phyloP scores from a whole-genome alignment of 2,113 vertebrate genomes.

The Odontesthes bonariensis region DNA sequence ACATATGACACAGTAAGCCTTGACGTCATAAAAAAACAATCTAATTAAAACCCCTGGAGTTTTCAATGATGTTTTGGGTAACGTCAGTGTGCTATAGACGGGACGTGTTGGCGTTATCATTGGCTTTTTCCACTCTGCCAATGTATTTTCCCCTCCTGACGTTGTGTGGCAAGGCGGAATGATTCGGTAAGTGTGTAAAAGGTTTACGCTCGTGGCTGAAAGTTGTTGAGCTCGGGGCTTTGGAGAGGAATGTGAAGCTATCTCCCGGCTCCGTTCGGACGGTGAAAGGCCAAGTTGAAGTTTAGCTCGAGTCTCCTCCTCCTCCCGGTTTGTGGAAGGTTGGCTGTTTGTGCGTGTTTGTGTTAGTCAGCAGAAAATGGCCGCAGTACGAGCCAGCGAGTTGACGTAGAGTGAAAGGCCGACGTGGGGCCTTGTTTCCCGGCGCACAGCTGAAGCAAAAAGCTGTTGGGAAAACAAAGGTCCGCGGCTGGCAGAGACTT shows the following conservation, averaged over 20 bases:
- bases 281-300: slow-evolving; percentile 76
- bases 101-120: slow-evolving; percentile 1
- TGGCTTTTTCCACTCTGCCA: neutral
- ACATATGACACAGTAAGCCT: neutral
- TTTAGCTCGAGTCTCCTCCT: slow-evolving; percentile 59
- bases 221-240: slow-evolving; percentile 43
- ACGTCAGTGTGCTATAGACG: neutral
- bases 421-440: slow-evolving; percentile 80
- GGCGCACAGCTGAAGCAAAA: slow-evolving; percentile 42
- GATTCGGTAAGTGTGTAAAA: slow-evolving; percentile 7
- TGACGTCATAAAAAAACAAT: neutral
- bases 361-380: slow-evolving; percentile 91
- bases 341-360: slow-evolving; percentile 38
- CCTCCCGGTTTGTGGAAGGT: slow-evolving; percentile 40
- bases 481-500: neutral
- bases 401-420: slow-evolving; percentile 83
- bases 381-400: slow-evolving; percentile 85
- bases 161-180: slow-evolving; percentile 8
- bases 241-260: neutral
- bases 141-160: slow-evolving; percentile 41
- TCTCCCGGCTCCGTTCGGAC: slow-evolving; percentile 34
- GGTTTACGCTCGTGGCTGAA: slow-evolving; percentile 33
- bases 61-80: slow-evolving; percentile 37
- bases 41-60: neutral
- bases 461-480: slow-evolving; percentile 26